phyloP scores from a whole-genome alignment of 35 echinoderm and acorn worm species.

The Strongylocentrotus purpuratus region DNA sequence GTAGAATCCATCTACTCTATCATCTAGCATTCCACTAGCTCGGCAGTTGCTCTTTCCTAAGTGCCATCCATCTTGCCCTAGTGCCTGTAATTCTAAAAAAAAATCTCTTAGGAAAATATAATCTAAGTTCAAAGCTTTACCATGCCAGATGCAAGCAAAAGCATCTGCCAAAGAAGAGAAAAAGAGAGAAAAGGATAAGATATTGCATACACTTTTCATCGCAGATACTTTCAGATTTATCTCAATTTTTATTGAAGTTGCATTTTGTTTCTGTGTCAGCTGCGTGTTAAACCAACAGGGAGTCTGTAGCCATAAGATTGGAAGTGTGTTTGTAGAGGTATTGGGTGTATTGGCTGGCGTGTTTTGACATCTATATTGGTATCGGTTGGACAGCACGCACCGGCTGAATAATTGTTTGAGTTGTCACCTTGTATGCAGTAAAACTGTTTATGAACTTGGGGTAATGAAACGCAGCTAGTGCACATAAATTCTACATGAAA shows the following conservation, averaged over 20 bases:
- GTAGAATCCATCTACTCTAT: background rate
- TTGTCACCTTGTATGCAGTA: background rate
- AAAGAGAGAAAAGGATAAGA: background rate
- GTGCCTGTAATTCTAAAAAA: background rate
- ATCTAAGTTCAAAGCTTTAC: background rate
- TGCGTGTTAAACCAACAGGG: background rate
- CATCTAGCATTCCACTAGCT: background rate
- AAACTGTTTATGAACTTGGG: background rate
- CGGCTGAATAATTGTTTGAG: background rate
- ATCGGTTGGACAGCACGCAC: background rate
- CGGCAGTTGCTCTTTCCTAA: background rate
- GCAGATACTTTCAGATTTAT: background rate
- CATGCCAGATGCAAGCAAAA: background rate
- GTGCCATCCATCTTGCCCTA: background rate
- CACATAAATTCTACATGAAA: too few species aligned
- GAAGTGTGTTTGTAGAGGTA: background rate
- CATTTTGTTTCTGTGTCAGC: background rate
- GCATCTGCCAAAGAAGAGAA: background rate
- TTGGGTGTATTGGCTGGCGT: background rate
- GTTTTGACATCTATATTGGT: background rate
- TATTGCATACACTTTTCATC: background rate
- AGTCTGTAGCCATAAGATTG: background rate
- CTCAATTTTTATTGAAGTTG: background rate
- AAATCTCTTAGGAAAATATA: background rate
- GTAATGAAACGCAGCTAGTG: too few species aligned